phyloP scores from a whole-genome alignment of 1,140 invertebrate genomes.

The Brachionus koreanus region DNA sequence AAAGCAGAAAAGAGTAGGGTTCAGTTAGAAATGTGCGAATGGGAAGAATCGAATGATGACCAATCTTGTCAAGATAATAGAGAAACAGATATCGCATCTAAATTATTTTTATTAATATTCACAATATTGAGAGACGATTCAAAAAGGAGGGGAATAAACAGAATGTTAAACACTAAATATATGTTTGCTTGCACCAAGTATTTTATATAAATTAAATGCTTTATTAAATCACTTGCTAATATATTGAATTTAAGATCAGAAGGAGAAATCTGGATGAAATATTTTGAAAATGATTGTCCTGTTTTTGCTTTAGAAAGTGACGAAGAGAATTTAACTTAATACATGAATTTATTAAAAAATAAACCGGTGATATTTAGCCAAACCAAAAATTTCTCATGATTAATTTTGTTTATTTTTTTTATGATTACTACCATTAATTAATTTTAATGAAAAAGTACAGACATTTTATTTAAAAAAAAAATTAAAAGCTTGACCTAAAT shows the following conservation, averaged over 20 bases:
- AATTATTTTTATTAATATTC: neutral
- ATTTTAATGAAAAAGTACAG: too few species aligned
- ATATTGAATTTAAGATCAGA: neutral
- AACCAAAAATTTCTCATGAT: too few species aligned
- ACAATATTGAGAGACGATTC: neutral
- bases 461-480: too few species aligned
- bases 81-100: neutral
- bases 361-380: neutral
- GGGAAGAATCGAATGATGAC: neutral
- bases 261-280: neutral
- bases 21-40: neutral
- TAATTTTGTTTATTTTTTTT: too few species aligned
- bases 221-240: neutral
- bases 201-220: neutral
- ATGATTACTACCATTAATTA: too few species aligned
- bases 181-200: neutral
- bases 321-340: neutral
- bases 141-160: neutral
- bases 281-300: neutral
- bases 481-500: too few species aligned
- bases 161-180: slow-evolving; percentile 24
- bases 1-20: neutral
- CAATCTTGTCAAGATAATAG: neutral
- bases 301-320: neutral
- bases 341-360: neutral